Evolutionary conservation across 1,140 invertebrate genomes (phyloP), one percentile per base, ranked within the genome.

Genomic region (Macrobrachium rosenbergii): DNA sequence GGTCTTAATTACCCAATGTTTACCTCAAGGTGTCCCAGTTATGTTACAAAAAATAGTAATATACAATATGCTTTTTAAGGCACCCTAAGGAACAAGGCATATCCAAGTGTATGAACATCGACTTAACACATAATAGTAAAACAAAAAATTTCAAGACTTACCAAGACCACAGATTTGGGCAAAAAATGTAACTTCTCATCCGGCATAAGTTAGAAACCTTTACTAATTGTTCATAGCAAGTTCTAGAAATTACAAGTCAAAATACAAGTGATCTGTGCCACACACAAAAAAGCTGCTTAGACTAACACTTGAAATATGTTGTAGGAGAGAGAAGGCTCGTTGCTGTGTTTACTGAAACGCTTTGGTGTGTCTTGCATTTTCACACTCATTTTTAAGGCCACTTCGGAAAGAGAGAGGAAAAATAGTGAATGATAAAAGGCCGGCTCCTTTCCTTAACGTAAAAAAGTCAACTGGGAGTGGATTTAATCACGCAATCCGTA

Each of bases 11-110:
- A 87, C 84, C 84, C 84, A 81, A 80, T 81, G 78, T 81, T 87
- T 87, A 87, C 84, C 84, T 87, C 84, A 87, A 87, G 84, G 84
- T 87, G 84, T 87, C 84, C 84, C 84, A 87, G 83, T 87, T 84
- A 80, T 81, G 78, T 81, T 87, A 87, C 77, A 87, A 87, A 87
- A 87, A 87, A 87, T 87, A 87, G 78, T 87, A 87, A 87, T 87
- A 87, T 87, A 87, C 84, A 87, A 87, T 87, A 87, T 87, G 84
- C 78, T 87, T 52, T 52, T 87, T 87, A 87, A 87, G 84, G 84
- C 84, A 87, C 84, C 84, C 84, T 87, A 87, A 87, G 84, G 84
- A 87, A 87, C 84, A 87, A 87, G 84, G 84, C 84, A 87, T 87
- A 81, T 73, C 81, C 77, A 87, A 81, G 84, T 87, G 77, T 87